Evolutionary conservation across 2,797 vertebrate species (phyloP).

Genomic region (Myiotriccus ornatus): DNA sequence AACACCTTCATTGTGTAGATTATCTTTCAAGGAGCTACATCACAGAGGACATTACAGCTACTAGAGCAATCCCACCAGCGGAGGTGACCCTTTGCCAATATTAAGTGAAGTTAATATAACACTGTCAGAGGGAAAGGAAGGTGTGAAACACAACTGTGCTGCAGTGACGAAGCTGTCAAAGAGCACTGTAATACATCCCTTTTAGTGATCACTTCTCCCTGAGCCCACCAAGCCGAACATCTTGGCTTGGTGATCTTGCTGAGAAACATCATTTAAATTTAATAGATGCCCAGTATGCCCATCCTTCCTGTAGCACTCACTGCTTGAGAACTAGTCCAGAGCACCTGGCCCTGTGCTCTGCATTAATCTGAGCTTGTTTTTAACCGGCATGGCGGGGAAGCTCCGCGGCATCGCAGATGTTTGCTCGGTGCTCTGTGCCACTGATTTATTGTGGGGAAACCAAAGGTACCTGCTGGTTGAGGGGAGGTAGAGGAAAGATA

Average conservation of each 20-base stretch:
- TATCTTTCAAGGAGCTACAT: background rate
- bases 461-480: background rate
- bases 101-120: background rate
- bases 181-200: background rate
- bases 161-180: background rate
- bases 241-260: background rate
- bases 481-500: background rate
- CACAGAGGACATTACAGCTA: background rate
- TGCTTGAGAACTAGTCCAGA: background rate
- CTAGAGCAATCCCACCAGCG: background rate
- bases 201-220: background rate
- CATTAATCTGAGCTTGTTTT: background rate
- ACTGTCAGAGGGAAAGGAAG: background rate
- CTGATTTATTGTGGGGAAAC: background rate
- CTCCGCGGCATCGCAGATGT: background rate
- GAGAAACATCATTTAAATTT: background rate
- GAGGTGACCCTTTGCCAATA: background rate
- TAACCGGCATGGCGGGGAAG: background rate
- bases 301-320: background rate
- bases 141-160: background rate
- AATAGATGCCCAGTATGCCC: background rate
- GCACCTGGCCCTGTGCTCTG: background rate
- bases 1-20: fast-evolving
- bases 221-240: background rate
- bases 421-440: background rate